phyloP scores from a whole-genome alignment of 92 coral and sea anemone species.

The Parazoanthus atlanticus region DNA sequence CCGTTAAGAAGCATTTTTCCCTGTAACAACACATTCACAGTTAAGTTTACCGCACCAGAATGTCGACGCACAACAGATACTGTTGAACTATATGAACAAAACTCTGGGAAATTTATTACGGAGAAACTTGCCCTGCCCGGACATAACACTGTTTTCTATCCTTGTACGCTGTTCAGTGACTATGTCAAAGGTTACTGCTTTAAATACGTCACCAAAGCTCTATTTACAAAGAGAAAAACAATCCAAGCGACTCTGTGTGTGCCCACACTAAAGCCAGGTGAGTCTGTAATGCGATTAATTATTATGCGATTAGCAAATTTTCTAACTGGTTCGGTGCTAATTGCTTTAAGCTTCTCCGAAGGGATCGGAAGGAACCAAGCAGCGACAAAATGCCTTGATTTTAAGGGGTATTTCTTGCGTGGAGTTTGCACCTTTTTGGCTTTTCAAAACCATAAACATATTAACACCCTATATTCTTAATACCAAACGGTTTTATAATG shows the following conservation, averaged over 20 bases:
- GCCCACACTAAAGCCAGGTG: conserved; percentile 82
- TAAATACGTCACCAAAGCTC: conserved; percentile 74
- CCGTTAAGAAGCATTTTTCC: conserved; percentile 78
- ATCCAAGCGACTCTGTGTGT: conserved; percentile 75
- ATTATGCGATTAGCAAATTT: conserved; percentile 22
- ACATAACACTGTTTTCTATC: conserved; percentile 62
- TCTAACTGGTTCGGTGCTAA: background rate
- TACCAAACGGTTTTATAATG: background rate
- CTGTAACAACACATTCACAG: conserved; percentile 69
- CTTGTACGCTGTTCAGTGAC: conserved; percentile 75
- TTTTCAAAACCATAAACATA: background rate
- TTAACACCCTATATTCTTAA: background rate
- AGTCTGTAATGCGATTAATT: conserved; percentile 36
- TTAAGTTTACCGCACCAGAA: conserved; percentile 75
- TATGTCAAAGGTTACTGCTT: conserved; percentile 90
- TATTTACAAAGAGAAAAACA: conserved; percentile 54
- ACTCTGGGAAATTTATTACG: conserved; percentile 60
- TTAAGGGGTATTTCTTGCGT: background rate
- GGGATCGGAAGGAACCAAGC: background rate
- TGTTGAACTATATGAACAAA: conserved; percentile 66
- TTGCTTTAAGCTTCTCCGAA: background rate
- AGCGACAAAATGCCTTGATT: background rate
- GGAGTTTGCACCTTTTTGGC: background rate
- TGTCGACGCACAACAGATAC: conserved; percentile 75
- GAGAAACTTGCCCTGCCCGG: conserved; percentile 70